Base-by-base conservation (phyloP, 2,888 invertebrate genomes). In the Hydrotaea diabolus region DNA sequence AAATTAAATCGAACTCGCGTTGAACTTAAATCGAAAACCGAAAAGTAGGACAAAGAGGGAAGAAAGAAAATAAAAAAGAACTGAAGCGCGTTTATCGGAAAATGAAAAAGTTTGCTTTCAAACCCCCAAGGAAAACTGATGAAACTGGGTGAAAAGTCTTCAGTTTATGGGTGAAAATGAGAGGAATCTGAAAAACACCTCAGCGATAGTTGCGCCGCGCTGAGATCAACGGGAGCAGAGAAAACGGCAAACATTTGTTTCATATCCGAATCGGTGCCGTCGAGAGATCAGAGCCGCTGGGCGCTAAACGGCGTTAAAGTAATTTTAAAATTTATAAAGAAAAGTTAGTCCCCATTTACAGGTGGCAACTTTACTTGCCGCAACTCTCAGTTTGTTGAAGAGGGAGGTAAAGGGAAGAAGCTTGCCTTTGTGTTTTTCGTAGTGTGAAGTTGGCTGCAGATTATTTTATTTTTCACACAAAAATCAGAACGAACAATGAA, bases 71-170 rank as follows among this genome's bases (percentile, higher is more conserved):
- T 79, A 79, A 78, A 62, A 83, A 64, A 39, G 59, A 82, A 80
- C 46, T 73, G 23, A 83, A 80, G 21, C 69, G 73, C 69, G 73
- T 69, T 81, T 73, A 77, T 69, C 59, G 74, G 66, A 82, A 82
- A 64, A 57, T 46, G 57, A 78, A 69, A 55, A 69, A 72, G 71
- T 77, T 49, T 78, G 55, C 72, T 59, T 77, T 84, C 78, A 46
- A 81, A 84, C 80, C 62, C 75, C 75, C 77, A 84, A 80, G 81
- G 75, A 77, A 84, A 84, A 84, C 84, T 84, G 19, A 84, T 72
- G 43, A 23, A 46, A 23, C 23, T 69, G 43, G n/a, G 5, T 2
- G 43, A 66, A 66, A 26, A 39, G 2, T 43, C 13, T 7, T 21
- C 39, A 39, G 66, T n/a, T 64, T 36, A 31, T 36, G 64, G 64